Percentiles rank a stretch among this genome's conserved stretches.
Evolutionary conservation across 2,113 vertebrate genomes (phyloP).

Genomic region (Pogona vitticeps): DNA sequence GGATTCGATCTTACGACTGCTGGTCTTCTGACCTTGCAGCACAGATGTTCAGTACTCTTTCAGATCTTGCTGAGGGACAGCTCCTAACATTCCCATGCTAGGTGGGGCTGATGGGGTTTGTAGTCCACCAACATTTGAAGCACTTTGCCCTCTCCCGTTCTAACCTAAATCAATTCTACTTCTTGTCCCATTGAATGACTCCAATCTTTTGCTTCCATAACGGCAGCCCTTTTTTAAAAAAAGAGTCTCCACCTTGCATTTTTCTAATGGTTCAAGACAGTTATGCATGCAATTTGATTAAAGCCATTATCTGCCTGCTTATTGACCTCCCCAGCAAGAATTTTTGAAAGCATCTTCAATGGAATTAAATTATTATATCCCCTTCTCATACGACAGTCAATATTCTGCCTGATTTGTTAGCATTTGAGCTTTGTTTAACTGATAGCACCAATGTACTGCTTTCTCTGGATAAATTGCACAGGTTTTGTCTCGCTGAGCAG

Average conservation of each 20-base stretch:
- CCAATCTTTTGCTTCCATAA: background rate
- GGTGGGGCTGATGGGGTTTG: no score
- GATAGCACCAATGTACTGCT: background rate
- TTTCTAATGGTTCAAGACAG: background rate
- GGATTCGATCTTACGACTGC: no score
- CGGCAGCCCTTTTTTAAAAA: no score
- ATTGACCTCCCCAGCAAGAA: background rate
- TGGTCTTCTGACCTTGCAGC: no score
- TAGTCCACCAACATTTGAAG: no score
- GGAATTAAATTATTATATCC: background rate
- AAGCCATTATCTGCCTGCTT: background rate
- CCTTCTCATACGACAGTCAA: background rate
- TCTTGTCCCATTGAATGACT: background rate
- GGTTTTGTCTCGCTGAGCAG: background rate
- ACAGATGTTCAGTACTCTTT: no score
- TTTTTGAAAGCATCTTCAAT: background rate
- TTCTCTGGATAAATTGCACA: background rate
- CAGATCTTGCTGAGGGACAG: no score
- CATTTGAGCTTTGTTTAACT: background rate
- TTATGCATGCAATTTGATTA: background rate
- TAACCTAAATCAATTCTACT: background rate
- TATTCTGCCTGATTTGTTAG: background rate
- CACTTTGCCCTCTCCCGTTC: no score
- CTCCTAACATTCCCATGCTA: no score
- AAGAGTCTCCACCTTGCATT: background rate